Evolutionary conservation across 1,140 invertebrate species (phyloP).

Genomic region (Ceratina japonica): DNA sequence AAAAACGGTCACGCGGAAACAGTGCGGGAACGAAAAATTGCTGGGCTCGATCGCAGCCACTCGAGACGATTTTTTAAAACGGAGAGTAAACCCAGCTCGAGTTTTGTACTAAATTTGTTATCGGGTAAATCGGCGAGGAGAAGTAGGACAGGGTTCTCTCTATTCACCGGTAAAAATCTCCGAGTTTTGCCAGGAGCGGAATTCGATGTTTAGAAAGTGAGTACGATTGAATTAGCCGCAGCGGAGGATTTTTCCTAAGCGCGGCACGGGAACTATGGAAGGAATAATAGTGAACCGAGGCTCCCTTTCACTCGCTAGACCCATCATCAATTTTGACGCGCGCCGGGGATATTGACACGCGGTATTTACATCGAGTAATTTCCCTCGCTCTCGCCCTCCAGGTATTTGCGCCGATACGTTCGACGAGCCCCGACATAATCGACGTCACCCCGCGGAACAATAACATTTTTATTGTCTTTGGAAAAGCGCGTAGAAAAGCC

Average conservation of each 20-base stretch:
- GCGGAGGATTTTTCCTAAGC: neutral
- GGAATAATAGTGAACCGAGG: neutral
- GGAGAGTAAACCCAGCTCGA: no score
- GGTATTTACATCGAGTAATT: slow-evolving; percentile 14
- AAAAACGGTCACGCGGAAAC: neutral
- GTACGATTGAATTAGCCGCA: neutral
- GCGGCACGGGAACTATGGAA: no score
- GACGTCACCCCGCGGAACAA: neutral
- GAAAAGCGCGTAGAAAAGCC: neutral
- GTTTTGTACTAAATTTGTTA: no score
- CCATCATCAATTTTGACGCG: neutral
- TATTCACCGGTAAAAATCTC: no score
- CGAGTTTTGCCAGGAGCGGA: no score
- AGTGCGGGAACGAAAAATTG: neutral
- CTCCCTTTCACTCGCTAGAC: slow-evolving; percentile 9
- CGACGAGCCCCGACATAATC: neutral
- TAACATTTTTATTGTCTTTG: neutral
- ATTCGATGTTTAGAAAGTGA: neutral
- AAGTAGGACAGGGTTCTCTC: no score
- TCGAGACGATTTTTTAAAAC: neutral
- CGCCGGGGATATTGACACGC: neutral
- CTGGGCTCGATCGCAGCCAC: neutral
- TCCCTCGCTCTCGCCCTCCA: neutral
- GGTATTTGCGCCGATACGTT: neutral
- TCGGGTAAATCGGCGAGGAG: no score